A percentile compares a stretch with the other conserved stretches of the same genome.
Conservation (phyloP, 2,797 vertebrate species). For the Picus viridis region DNA sequence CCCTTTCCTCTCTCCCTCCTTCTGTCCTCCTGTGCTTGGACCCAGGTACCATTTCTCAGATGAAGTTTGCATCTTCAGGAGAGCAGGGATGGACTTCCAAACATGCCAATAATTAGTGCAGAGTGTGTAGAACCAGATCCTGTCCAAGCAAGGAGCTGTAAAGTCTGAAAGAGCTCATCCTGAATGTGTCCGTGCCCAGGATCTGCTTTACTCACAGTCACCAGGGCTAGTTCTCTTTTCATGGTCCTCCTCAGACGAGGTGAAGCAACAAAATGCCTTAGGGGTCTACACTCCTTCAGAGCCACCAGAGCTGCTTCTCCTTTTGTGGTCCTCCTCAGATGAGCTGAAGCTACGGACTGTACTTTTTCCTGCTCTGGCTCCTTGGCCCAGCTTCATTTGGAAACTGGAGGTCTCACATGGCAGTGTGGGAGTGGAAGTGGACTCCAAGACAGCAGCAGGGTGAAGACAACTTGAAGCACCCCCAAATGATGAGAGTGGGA, state of each 20-base stretch:
- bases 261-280: not conserved
- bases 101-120: not conserved
- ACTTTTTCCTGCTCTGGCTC: not conserved
- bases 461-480: not conserved
- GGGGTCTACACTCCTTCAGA: not conserved
- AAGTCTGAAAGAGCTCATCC: not conserved
- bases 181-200: not conserved
- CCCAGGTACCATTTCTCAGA: not conserved
- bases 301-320: not conserved
- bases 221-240: too few species aligned
- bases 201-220: too few species aligned
- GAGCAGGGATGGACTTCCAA: not conserved
- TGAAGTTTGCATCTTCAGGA: not conserved
- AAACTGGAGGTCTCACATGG: not conserved
- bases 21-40: not conserved
- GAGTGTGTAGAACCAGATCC: too few species aligned
- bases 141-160: rapidly evolving
- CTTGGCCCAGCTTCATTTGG: not conserved
- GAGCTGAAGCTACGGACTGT: not conserved
- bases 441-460: not conserved
- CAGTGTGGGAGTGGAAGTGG: not conserved
- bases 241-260: too few species aligned
- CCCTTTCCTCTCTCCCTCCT: not conserved
- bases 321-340: not conserved
- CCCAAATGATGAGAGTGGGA: not conserved